Conservation (phyloP, 2,888 invertebrate genomes). For the Herminia tarsipennalis region DNA sequence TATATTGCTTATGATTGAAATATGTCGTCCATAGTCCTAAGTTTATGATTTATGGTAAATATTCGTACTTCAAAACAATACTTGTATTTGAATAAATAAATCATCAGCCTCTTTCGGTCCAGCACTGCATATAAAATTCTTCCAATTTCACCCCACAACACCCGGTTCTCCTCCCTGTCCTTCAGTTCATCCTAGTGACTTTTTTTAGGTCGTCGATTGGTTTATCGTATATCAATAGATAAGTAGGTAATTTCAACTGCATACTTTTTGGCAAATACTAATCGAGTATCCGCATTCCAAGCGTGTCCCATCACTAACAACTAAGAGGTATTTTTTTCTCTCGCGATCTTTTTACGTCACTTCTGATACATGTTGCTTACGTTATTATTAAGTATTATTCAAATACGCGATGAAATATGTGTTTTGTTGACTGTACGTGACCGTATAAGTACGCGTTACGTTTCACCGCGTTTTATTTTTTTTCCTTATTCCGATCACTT, state of each 20-base stretch:
- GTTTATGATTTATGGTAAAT: too few relatives aligned
- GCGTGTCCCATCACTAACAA: slow-evolving; percentile 21
- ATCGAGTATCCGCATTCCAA: not conserved
- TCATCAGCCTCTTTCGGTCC: too few relatives aligned
- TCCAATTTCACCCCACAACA: too few relatives aligned
- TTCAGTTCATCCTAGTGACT: too few relatives aligned
- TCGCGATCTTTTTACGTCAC: slow-evolving; percentile 35
- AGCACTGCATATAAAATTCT: too few relatives aligned
- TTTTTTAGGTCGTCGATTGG: too few relatives aligned
- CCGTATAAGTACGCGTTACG: slow-evolving; percentile 26
- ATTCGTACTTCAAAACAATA: too few relatives aligned
- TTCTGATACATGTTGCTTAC: slow-evolving; percentile 41
- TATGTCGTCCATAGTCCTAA: too few relatives aligned
- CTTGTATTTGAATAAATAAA: too few relatives aligned
- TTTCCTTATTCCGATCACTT: slow-evolving; percentile 34
- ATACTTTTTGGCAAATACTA: not conserved
- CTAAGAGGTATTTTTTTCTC: slow-evolving; percentile 37
- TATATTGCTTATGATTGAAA: too few relatives aligned
- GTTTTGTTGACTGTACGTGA: slow-evolving; percentile 40
- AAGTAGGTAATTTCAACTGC: not conserved
- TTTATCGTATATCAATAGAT: too few relatives aligned
- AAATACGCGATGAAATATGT: slow-evolving; percentile 46
- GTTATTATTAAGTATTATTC: slow-evolving; percentile 51
- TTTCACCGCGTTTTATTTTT: slow-evolving; percentile 23
- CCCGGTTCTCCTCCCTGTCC: too few relatives aligned